A percentile compares a stretch with the other conserved stretches of the same genome.
These are phyloP conservation scores for Drosophila funebris DNA, from an alignment of 1,140 invertebrate genomes.

Conservation along the genomic window DNA sequence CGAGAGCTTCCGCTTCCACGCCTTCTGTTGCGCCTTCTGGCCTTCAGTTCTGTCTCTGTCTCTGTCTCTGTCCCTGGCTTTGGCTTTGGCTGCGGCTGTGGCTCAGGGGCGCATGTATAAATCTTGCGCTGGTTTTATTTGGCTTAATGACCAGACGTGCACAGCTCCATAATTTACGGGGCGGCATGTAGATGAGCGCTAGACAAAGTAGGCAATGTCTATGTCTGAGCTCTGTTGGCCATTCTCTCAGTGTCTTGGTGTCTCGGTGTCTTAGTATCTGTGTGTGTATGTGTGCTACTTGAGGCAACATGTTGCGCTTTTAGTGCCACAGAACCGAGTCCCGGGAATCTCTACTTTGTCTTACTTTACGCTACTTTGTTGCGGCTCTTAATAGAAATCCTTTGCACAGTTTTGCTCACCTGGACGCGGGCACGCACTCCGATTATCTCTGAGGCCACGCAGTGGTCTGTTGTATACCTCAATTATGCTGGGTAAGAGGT, in stretches of 20 bases:
- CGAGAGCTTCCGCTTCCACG: conserved; percentile 19
- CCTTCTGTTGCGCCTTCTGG: not conserved
- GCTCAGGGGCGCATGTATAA: conserved; percentile 71
- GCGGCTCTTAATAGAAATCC: conserved; percentile 80
- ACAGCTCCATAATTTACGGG: conserved; percentile 79
- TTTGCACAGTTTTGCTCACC: conserved; percentile 59
- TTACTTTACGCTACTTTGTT: conserved; percentile 80
- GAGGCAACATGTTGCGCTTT: conserved; percentile 81
- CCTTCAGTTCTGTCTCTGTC: not conserved
- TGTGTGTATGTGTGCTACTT: conserved; percentile 55
- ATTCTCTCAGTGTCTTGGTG: not conserved
- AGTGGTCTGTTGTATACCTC: not conserved
- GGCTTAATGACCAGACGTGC: conserved; percentile 83
- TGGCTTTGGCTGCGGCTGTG: not conserved
- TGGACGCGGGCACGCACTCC: conserved; percentile 49
- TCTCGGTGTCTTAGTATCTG: not conserved
- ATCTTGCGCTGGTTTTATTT: conserved; percentile 83
- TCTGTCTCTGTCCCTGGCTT: conserved; percentile 4
- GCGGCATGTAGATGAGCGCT: conserved; percentile 71
- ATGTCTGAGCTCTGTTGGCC: conserved; percentile 50
- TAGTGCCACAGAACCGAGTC: conserved; percentile 35
- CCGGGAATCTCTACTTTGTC: conserved; percentile 66
- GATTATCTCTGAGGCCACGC: conserved; percentile 53
- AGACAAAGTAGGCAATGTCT: conserved; percentile 76
- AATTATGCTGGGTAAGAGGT: not conserved